Conservation (phyloP, 2,888 invertebrate species). For the Lasioglossum zephyrum region DNA sequence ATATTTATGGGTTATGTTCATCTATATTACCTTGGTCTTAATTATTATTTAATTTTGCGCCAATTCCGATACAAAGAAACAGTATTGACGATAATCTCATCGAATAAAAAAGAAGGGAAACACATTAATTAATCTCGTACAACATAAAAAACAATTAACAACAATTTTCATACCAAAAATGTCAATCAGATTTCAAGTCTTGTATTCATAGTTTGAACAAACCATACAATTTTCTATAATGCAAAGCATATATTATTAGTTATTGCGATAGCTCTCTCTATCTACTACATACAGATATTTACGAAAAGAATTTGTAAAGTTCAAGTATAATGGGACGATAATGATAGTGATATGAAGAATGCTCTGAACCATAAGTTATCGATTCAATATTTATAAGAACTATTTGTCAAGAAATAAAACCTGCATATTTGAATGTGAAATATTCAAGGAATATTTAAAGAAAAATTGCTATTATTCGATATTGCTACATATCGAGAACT, state of each 20-base stretch:
- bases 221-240: constrained; percentile 7
- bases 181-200: constrained; percentile 1
- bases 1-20: constrained; percentile 39
- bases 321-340: background rate
- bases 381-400: background rate
- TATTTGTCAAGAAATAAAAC: background rate
- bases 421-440: background rate
- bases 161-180: background rate
- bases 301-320: background rate
- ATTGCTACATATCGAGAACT: background rate
- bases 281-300: constrained; percentile 6
- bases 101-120: background rate
- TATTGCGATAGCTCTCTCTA: background rate
- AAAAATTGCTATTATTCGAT: too few relatives aligned
- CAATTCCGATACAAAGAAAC: background rate
- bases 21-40: background rate
- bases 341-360: background rate
- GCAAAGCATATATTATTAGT: background rate
- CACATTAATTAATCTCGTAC: background rate
- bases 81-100: background rate
- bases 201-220: constrained; percentile 3
- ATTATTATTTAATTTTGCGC: background rate
- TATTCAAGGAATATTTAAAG: background rate
- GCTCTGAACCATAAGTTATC: background rate
- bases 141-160: background rate